Evolutionary conservation across 2,888 invertebrate species (phyloP), one percentile per base, ranked within the genome.

Genomic region (Drosophila limbata): DNA sequence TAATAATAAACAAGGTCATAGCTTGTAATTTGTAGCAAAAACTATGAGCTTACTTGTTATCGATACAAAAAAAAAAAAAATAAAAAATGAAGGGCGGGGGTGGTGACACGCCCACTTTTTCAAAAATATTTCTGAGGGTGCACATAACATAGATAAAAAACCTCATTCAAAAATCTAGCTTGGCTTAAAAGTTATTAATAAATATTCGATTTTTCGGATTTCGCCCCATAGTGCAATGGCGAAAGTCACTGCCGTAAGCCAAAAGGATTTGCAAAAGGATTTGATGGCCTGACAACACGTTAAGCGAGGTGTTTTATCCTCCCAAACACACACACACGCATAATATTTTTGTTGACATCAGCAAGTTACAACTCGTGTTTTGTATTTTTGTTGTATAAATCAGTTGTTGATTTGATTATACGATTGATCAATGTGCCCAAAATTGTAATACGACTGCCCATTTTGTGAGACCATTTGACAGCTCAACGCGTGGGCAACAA

Each of bases 331-430:
- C 17, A 42, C 42, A 11, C 19, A 44, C 28, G 19, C 17, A 25
- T n/a, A 11, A 37, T 37, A 44, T 17, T 53, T 53, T 9, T 31
- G 39, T 45, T 47, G 60, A 48, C 60, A 53, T 57, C 53, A 48
- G 44, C 82, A 50, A 62, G 21, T 68, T 62, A 64, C 50, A 61
- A 48, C 35, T 37, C 11, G n/a, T 21, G 8, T 35, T 4, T 15
- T 55, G 15, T 15, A 8, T 50, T 51, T 67, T 51, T 47, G 28
- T 56, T 47, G 33, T 59, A 48, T 63, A 57, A 79, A 67, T 75
- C 66, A 67, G 28, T 66, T 37, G 47, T 28, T 69, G 77, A 79
- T 81, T 82, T 84, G 81, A 77, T 79, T 84, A 69, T 53, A 40
- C 53, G 53, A 53, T 73, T 73, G 68, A 61, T 69, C 53, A 37